Base-by-base conservation (phyloP, 2,797 vertebrate species). In the Naso thynnoides region DNA sequence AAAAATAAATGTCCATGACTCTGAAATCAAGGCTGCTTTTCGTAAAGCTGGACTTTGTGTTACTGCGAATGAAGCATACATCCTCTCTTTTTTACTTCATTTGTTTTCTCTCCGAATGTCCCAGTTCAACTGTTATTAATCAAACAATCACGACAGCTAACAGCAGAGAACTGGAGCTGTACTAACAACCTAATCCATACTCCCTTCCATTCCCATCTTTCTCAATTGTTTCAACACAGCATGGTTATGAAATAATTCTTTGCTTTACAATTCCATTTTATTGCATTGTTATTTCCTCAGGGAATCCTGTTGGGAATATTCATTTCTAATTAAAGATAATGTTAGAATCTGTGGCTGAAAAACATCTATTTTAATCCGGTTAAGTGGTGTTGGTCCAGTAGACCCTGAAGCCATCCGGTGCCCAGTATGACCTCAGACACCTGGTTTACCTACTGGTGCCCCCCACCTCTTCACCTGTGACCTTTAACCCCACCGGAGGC, bases 381-480 rank as follows among this genome's bases (percentile, higher is more conserved):
- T 60, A 31, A 41, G 36, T 23, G 21, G 8, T 47, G 55, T 62
- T 27, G 23, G 41, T 61, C 31, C 66, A 52, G 49, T 3, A 16
- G 29, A 14, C 64, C 60, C 57, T 33, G 31, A 27, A 71, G 72
- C 53, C 47, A 3, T 31, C n/a, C 31, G 38, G 8, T 61, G 44
- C 29, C 6, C 5, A 64, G 52, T 6, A 3, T 29, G 24, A 87
- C 64, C 53, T 56, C 66, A 76, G n/a, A 76, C 73, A 84, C 72
- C 79, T 78, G 86, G 39, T 81, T 78, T 75, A 71, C 52, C 75
- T 47, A 52, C 73, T 53, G 66, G 33, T 50, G 50, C 65, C 68
- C 42, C 36, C 64, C 15, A 48, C 57, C 81, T 67, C 69, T n/a
- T 82, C 64, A 76, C 82, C 81, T 72, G 38, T 31, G 72, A 70